Percentiles rank a stretch among this genome's conserved stretches.
phyloP scores from a whole-genome alignment of 1,140 invertebrate species.

The Pristionchus pacificus region DNA sequence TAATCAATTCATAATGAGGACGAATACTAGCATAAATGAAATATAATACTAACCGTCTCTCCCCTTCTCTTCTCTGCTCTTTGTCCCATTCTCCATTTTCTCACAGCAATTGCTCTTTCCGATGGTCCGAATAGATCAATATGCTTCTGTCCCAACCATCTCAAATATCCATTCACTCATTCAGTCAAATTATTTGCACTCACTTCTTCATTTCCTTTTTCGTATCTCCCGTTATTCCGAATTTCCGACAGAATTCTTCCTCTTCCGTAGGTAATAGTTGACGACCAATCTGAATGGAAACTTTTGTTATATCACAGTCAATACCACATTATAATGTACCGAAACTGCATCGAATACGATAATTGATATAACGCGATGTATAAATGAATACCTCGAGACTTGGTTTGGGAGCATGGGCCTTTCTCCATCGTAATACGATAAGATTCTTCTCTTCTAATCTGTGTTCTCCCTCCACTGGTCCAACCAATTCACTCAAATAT shows the following conservation, averaged over 20 bases:
- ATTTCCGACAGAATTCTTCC: neutral
- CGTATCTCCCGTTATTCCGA: neutral
- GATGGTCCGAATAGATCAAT: neutral
- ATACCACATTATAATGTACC: too few relatives aligned
- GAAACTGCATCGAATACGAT: too few relatives aligned
- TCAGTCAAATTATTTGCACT: neutral
- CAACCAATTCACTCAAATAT: neutral
- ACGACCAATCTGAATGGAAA: neutral
- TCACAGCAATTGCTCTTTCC: neutral
- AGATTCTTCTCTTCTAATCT: neutral
- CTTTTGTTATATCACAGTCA: neutral
- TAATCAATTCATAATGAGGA: too few relatives aligned
- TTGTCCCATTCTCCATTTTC: neutral
- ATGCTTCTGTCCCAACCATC: neutral
- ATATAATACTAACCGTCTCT: too few relatives aligned
- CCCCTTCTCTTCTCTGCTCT: neutral
- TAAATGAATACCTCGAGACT: neutral
- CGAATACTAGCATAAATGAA: too few relatives aligned
- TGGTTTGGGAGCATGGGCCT: neutral
- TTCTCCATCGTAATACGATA: neutral
- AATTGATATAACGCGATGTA: too few relatives aligned
- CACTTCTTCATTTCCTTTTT: neutral
- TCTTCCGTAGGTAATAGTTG: neutral
- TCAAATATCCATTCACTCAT: neutral
- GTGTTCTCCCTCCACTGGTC: neutral